Evolutionary conservation across 1,140 invertebrate species (phyloP).

Genomic region (Ptiloglossa arizonensis): DNA sequence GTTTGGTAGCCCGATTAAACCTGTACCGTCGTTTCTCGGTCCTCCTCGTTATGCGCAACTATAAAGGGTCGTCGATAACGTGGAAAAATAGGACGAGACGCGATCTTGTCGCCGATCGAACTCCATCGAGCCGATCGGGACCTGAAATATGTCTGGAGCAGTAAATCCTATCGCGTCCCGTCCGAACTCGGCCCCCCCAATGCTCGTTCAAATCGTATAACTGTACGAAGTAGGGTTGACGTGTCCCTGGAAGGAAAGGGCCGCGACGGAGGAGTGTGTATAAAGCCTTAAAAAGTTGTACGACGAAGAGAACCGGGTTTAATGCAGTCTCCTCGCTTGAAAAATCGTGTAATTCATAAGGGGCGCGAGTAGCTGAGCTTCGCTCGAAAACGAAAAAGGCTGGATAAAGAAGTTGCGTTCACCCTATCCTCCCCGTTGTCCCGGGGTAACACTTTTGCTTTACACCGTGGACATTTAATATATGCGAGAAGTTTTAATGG

Average conservation of each 20-base stretch:
- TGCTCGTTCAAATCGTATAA: conserved; percentile 60
- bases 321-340: conserved; percentile 59
- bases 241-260: conserved; percentile 25
- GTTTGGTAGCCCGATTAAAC: conserved; percentile 20
- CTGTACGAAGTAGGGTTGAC: conserved; percentile 56
- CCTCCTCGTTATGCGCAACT: conserved; percentile 29
- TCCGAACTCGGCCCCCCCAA: conserved; percentile 41
- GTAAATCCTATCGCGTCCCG: conserved; percentile 66
- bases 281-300: conserved; percentile 60
- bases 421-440: background rate
- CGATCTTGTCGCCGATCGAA: conserved; percentile 36
- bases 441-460: background rate
- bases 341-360: conserved; percentile 63
- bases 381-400: background rate
- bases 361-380: conserved; percentile 10
- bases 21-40: background rate
- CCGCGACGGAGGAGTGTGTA: conserved; percentile 22
- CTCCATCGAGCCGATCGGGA: conserved; percentile 55
- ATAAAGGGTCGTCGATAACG: conserved; percentile 41
- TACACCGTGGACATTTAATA: conserved; percentile 1
- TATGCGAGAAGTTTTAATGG: conserved; percentile 42
- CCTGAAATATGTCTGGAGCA: conserved; percentile 66
- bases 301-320: conserved; percentile 55
- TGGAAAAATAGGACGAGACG: conserved; percentile 48
- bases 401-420: conserved; percentile 19